Base-by-base conservation (phyloP, 1,140 invertebrate genomes). In the Glossosoma conforme region DNA sequence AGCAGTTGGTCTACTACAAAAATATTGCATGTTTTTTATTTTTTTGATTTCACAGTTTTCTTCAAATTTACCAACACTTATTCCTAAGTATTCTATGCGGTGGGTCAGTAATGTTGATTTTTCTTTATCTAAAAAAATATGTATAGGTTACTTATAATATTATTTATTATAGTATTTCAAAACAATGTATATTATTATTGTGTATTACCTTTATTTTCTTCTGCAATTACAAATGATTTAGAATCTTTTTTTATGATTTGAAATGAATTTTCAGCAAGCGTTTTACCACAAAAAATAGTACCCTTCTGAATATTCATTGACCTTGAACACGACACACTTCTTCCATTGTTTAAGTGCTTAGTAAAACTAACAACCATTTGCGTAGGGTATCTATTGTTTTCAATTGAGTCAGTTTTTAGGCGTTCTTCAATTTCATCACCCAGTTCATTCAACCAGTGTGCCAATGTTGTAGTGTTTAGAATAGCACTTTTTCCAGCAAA, bases 401-500 rank as follows among this genome's bases (percentile, higher is more conserved):
- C 84, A 44, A 75, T 69, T 11, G 76, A 77, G 74, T 97, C 93
- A 63, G 86, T 83, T 35, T 85, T 78, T n/a, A 97, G 69, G 37
- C 93, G 77, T 65, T 95, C 91, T 33, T 81, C 78, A 22, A 97
- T 79, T 76, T 97, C 93, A 24, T 78, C 78, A 0, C 85, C 74
- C 4, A 98, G 70, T 63, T 93, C 85, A 20, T 69, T 72, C 0
- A 94, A 67, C 93, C 93, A 97, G 63, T 87, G 83, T 32, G 75
- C 74, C 37, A 95, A 80, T 56, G 84, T 81, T 44, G 88, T 80
- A 47, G 80, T 68, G 2, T 83, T 83, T 3, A 72, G 70, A 13
- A 97, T 77, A n/a, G 84, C 81, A 52, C 81, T 80, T 66, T 83
- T 86, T 0, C 93, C 94, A 10, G 81, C 80, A 68, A 98, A 97